Percentiles rank a stretch among this genome's conserved stretches.
These are phyloP conservation scores for Hydrolagus affinis DNA, from an alignment of 2,113 vertebrate genomes.

Conservation along the genomic window DNA sequence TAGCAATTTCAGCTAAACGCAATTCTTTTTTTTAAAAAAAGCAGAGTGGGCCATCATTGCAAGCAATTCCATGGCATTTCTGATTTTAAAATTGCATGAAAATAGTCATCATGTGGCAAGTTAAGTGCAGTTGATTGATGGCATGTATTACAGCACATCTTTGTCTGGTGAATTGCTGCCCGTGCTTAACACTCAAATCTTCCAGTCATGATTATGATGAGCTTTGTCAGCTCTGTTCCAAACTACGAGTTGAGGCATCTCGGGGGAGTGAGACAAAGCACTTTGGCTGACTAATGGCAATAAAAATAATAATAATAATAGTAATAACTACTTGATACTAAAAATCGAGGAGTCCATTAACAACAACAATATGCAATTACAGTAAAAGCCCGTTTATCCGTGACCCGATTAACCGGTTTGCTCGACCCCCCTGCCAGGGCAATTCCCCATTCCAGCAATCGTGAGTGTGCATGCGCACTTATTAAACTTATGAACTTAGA, in stretches of 20 bases:
- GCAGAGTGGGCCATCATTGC: no score
- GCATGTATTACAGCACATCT: neutral
- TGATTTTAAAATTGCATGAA: neutral
- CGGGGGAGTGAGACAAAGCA: neutral
- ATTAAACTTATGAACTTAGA: no score
- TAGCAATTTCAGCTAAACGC: neutral
- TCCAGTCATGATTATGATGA: neutral
- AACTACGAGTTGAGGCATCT: neutral
- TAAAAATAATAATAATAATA: no score
- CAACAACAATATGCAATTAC: no score
- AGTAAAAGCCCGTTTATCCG: no score
- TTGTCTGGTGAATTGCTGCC: neutral
- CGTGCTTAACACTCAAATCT: neutral
- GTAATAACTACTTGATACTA: neutral
- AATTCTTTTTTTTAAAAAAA: neutral
- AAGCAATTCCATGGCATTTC: neutral
- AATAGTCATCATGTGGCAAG: neutral
- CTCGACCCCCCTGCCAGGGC: no score
- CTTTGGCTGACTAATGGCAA: no score
- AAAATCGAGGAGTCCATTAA: neutral
- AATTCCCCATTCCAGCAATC: no score
- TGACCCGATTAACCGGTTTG: no score
- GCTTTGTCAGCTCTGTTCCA: neutral
- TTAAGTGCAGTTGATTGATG: neutral
- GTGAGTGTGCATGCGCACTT: no score